Conservation (phyloP, 2,888 invertebrate species). For the Agrochola lota region DNA sequence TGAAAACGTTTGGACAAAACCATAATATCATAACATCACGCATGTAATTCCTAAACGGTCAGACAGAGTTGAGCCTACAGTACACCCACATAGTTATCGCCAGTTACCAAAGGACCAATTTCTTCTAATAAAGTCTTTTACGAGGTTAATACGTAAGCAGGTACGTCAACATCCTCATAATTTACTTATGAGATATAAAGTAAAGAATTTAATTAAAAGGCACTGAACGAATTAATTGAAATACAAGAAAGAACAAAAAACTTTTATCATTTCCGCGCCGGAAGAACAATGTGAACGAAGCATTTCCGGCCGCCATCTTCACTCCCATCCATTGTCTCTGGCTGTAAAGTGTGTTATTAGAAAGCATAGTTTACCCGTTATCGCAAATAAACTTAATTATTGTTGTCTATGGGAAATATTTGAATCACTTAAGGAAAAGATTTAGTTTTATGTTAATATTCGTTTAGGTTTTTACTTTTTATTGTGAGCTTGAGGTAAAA, state of each 20-base stretch:
- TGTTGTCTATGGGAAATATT: conserved; percentile 61
- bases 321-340: conserved; percentile 78
- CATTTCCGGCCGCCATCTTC: conserved; percentile 73
- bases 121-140: no score
- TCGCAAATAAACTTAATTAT: conserved; percentile 61
- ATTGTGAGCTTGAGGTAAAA: conserved; percentile 11
- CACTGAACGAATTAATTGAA: conserved; percentile 65
- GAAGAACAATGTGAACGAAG: conserved; percentile 57
- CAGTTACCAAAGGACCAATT: no score
- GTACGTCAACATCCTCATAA: conserved; percentile 10
- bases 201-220: conserved; percentile 58
- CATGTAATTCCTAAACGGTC: no score
- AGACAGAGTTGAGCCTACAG: no score
- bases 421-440: conserved; percentile 34
- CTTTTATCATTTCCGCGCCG: conserved; percentile 62
- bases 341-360: conserved; percentile 63
- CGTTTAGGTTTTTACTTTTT: conserved; percentile 14
- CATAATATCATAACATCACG: no score
- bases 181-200: conserved; percentile 31
- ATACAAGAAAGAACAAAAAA: conserved; percentile 57
- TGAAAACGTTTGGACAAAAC: not conserved
- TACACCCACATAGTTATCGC: not conserved
- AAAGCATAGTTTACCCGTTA: conserved; percentile 70
- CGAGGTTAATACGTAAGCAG: no score
- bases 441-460: conserved; percentile 18